A percentile compares a stretch with the other conserved stretches of the same genome.
Evolutionary conservation across 2,888 invertebrate species (phyloP).

Genomic region (Incurvaria masculella): DNA sequence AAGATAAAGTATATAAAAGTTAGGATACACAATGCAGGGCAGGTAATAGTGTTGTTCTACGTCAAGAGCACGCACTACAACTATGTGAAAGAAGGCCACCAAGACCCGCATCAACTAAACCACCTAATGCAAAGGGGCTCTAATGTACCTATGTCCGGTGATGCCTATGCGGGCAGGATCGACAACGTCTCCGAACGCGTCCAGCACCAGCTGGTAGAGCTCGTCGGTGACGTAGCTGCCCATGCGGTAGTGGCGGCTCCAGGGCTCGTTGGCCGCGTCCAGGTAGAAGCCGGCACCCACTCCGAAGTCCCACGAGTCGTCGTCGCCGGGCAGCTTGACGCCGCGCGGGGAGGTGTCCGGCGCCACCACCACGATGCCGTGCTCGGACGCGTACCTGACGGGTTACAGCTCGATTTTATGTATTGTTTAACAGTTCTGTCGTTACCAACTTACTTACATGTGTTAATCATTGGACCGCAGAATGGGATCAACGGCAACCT

Average conservation of each 20-base stretch:
- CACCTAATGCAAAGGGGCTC: too few species aligned
- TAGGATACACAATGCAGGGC: too few species aligned
- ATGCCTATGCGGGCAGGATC: slow-evolving; percentile 64
- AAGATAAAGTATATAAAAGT: too few species aligned
- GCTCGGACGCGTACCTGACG: slow-evolving; percentile 72
- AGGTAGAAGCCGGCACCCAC: slow-evolving; percentile 95
- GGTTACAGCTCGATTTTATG: slow-evolving; percentile 82
- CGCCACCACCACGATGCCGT: slow-evolving; percentile 83
- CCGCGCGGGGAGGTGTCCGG: slow-evolving; percentile 97
- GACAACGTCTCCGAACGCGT: slow-evolving; percentile 62
- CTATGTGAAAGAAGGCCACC: too few species aligned
- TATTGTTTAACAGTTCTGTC: slow-evolving; percentile 94
- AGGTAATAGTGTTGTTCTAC: too few species aligned
- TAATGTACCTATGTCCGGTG: slow-evolving; percentile 81
- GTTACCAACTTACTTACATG: too few species aligned
- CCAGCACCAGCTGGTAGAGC: slow-evolving; percentile 69
- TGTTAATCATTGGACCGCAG: too few species aligned
- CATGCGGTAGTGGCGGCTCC: slow-evolving; percentile 94
- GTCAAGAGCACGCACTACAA: too few species aligned
- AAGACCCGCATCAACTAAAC: too few species aligned
- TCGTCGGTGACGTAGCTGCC: slow-evolving; percentile 91
- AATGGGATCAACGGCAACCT: too few species aligned
- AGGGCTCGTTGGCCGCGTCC: slow-evolving; percentile 87
- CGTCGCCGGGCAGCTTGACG: slow-evolving; percentile 85
- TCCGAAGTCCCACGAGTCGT: slow-evolving; percentile 93